These are phyloP conservation scores for Pogonocichla stellata DNA, from an alignment of 2,113 vertebrate species.

Conservation along the genomic window DNA sequence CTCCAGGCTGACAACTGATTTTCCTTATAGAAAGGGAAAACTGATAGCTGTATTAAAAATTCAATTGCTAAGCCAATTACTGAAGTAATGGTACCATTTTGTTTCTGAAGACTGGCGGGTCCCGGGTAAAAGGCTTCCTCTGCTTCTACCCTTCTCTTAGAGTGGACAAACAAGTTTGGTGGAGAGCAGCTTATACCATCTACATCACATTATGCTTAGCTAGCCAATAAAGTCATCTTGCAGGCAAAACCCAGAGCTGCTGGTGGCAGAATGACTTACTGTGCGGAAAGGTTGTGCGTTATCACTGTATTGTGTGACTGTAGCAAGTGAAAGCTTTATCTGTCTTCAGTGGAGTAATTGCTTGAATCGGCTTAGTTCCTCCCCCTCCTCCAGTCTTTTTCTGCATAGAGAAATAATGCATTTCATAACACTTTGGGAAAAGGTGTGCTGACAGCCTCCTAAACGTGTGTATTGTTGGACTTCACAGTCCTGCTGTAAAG, in stretches of 20 bases:
- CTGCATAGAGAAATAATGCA: neutral
- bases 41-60: neutral
- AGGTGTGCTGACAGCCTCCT: neutral
- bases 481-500: neutral
- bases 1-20: neutral
- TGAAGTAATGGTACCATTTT: neutral
- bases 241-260: neutral
- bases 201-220: neutral
- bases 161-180: neutral
- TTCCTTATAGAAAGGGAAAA: neutral
- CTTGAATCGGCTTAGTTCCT: neutral
- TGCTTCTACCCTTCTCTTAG: neutral
- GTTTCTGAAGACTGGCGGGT: neutral
- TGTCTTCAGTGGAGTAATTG: neutral
- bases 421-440: neutral
- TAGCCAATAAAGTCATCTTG: neutral
- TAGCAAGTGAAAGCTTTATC: neutral
- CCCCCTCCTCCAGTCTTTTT: accelerated
- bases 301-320: neutral
- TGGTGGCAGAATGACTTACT: neutral
- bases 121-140: neutral
- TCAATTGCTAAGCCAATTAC: neutral
- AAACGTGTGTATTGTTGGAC: neutral
- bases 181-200: neutral
- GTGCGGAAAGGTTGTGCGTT: neutral